phyloP scores from a whole-genome alignment of 64 coral and sea anemone genomes.

The Montipora sp. region DNA sequence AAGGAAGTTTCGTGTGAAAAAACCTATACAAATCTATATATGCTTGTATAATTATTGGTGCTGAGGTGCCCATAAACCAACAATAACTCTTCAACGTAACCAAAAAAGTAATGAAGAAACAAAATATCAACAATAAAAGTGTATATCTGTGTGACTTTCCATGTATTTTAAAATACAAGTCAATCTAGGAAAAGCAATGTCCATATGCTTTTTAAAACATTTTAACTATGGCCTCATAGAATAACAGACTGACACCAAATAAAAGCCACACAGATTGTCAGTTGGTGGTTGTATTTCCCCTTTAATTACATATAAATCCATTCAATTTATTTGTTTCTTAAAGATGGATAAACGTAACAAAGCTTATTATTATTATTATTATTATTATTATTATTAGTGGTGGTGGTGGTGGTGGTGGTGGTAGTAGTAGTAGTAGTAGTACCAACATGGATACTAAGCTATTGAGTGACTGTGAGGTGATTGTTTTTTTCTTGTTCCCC shows the following conservation, averaged over 20 bases:
- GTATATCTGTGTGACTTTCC: background rate
- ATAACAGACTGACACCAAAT: conserved; percentile 2
- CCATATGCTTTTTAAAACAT: background rate
- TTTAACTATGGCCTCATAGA: background rate
- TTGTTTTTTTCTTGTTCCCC: too few relatives aligned
- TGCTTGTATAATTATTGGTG: conserved; percentile 2
- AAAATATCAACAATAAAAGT: conserved; percentile 12
- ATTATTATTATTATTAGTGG: background rate
- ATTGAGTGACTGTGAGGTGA: too few relatives aligned
- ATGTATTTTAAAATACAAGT: background rate
- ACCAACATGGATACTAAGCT: too few relatives aligned
- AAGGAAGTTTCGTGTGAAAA: background rate
- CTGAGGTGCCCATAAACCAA: conserved; percentile 1
- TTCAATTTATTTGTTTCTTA: background rate
- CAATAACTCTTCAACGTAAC: background rate
- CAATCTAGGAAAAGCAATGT: conserved; percentile 1
- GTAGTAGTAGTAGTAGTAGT: background rate
- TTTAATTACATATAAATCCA: background rate
- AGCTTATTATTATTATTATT: background rate
- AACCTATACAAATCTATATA: background rate
- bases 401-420: background rate
- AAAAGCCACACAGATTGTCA: background rate
- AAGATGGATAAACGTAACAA: background rate
- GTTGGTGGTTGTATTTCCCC: background rate
- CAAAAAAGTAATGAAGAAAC: conserved; percentile 9